These are phyloP conservation scores for Amphiprion clarkii DNA, from an alignment of 2,797 vertebrate species.

Conservation along the genomic window DNA sequence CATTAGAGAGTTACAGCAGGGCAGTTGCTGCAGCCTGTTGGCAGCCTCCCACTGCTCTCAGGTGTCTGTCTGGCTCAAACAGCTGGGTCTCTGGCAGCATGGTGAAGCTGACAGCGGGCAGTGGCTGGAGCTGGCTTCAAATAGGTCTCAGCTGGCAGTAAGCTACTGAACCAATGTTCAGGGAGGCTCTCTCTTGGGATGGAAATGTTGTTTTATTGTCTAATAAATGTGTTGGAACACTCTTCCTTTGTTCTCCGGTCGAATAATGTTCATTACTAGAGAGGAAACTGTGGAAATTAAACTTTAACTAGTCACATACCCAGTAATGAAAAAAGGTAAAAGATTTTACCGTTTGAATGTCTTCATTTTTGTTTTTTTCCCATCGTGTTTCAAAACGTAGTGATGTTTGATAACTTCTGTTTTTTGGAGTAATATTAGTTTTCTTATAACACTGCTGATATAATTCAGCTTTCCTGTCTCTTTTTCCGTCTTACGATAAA, in stretches of 20 bases:
- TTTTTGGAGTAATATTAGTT: neutral
- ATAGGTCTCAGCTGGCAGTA: slow-evolving; percentile 66
- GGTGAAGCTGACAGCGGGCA: slow-evolving; percentile 45
- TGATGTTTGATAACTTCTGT: too few species aligned
- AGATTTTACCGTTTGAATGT: too few species aligned
- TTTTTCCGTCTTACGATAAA: neutral
- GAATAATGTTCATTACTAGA: slow-evolving; percentile 14
- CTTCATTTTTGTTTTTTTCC: neutral
- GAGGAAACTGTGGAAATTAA: neutral
- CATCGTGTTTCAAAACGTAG: neutral
- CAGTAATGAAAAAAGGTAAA: neutral
- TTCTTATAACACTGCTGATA: neutral
- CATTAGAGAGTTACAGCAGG: slow-evolving; percentile 40
- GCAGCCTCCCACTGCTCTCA: slow-evolving; percentile 60
- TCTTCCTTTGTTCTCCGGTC: slow-evolving; percentile 16
- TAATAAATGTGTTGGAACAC: slow-evolving; percentile 41
- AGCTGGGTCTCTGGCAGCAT: slow-evolving; percentile 69
- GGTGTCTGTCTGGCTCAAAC: slow-evolving; percentile 62
- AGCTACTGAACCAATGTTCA: slow-evolving; percentile 49
- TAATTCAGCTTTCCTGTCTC: neutral
- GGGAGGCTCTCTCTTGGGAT: slow-evolving; percentile 41
- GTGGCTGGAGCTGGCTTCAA: slow-evolving; percentile 58
- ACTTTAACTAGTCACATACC: neutral
- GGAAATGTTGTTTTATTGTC: slow-evolving; percentile 53
- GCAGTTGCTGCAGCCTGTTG: slow-evolving; percentile 56